These are phyloP conservation scores for Drosophila pseudotakahashii DNA, from an alignment of 2,888 invertebrate species.

Conservation along the genomic window DNA sequence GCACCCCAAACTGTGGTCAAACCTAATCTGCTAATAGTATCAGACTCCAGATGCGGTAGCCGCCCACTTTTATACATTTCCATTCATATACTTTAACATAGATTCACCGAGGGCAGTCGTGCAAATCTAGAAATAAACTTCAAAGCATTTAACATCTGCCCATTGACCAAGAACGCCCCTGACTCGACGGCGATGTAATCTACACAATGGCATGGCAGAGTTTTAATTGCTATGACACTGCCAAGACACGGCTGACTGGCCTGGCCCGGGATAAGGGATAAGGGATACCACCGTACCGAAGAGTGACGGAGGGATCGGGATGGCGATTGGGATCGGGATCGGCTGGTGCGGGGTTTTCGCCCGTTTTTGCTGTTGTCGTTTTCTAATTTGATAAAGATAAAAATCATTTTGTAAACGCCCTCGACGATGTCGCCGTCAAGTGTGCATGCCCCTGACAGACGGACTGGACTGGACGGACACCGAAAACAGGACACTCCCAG, in stretches of 20 bases:
- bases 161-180: constrained; percentile 56
- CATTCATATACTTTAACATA: constrained; percentile 29
- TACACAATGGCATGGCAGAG: constrained; percentile 68
- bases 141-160: constrained; percentile 72
- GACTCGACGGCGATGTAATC: constrained; percentile 60
- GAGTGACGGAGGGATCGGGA: neutral
- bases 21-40: constrained; percentile 13
- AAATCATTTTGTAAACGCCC: constrained; percentile 75
- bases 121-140: constrained; percentile 65
- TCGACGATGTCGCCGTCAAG: constrained; percentile 55
- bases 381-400: constrained; percentile 78
- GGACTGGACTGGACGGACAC: constrained; percentile 25
- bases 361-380: constrained; percentile 60
- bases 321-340: neutral
- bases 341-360: neutral
- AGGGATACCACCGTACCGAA: neutral
- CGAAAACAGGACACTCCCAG: constrained; percentile 21
- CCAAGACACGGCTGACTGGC: constrained; percentile 67
- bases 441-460: constrained; percentile 53
- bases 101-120: constrained; percentile 45
- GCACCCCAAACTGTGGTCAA: neutral
- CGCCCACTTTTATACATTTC: constrained; percentile 21
- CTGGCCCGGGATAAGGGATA: constrained; percentile 27
- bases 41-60: neutral
- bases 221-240: constrained; percentile 76